Evolutionary conservation across 2,113 vertebrate genomes (phyloP).

Genomic region (Eptesicus fuscus): DNA sequence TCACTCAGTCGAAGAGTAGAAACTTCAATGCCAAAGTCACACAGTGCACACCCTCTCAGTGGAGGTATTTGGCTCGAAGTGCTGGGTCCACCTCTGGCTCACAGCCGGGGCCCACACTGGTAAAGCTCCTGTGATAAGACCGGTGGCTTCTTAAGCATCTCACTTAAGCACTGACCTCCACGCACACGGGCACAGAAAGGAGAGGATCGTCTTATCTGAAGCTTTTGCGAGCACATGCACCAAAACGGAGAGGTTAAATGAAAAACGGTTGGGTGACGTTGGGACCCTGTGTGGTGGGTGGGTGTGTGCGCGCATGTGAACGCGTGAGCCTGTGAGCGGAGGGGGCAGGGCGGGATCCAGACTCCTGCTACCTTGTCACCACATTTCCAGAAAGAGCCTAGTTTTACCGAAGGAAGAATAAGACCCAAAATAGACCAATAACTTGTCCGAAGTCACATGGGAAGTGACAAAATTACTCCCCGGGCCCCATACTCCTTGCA

Average conservation of each 20-base stretch:
- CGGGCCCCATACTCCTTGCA: conserved; percentile 49
- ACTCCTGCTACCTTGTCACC: not conserved
- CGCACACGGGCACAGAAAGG: conserved; percentile 80
- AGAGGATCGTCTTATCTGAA: conserved; percentile 68
- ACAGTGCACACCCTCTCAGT: not conserved
- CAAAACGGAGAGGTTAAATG: not conserved
- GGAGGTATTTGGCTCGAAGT: not conserved
- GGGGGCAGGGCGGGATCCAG: too few relatives aligned
- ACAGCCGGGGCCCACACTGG: conserved; percentile 63
- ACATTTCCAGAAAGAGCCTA: conserved; percentile 10
- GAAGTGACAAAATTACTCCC: conserved; percentile 67
- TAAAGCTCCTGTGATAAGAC: conserved; percentile 71
- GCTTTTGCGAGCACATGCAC: conserved; percentile 42
- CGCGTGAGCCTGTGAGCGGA: not conserved
- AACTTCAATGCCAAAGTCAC: conserved; percentile 29
- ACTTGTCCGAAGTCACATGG: conserved; percentile 68
- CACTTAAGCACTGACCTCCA: conserved; percentile 68
- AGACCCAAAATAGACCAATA: conserved; percentile 57
- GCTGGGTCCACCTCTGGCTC: conserved; percentile 59
- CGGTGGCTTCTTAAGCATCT: conserved; percentile 78
- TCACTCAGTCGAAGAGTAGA: not conserved
- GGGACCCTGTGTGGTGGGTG: not conserved
- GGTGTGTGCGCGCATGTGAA: fast-evolving
- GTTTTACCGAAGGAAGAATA: conserved; percentile 17
- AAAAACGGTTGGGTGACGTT: not conserved